Conservation (phyloP, 2,113 vertebrate species). For the Alligator sinensis region DNA sequence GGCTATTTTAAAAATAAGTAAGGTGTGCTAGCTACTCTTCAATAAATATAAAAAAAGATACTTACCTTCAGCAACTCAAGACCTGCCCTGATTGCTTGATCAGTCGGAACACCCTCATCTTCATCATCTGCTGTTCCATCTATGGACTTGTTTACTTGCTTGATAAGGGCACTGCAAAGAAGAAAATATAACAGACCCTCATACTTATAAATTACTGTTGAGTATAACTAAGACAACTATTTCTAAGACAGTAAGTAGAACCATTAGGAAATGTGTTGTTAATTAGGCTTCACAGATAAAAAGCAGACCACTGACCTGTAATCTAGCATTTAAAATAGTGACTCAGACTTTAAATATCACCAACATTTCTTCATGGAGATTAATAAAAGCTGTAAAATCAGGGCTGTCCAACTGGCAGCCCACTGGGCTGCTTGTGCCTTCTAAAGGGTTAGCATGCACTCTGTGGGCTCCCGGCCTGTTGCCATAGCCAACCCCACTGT, state of each 20-base stretch:
- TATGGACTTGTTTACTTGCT: conserved; percentile 91
- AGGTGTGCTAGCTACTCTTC: not conserved
- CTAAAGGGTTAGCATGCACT: too few species aligned
- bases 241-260: not conserved
- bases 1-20: not conserved
- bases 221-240: accelerated
- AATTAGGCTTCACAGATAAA: not conserved
- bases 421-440: too few species aligned
- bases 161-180: conserved; percentile 86
- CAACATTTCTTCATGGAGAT: too few species aligned
- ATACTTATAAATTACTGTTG: not conserved
- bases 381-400: too few species aligned
- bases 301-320: not conserved
- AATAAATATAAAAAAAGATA: not conserved
- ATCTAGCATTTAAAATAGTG: not conserved
- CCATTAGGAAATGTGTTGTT: not conserved
- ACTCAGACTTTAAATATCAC: not conserved
- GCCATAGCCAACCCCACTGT: too few species aligned
- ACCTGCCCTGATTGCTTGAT: conserved; percentile 89
- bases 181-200: not conserved
- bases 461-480: too few species aligned
- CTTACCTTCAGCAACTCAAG: conserved; percentile 90
- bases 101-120: conserved; percentile 89
- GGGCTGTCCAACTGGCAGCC: too few species aligned
- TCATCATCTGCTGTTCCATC: conserved; percentile 92